phyloP scores from a whole-genome alignment of 1,140 invertebrate genomes.

The Leptinotarsa undecemlineata region DNA sequence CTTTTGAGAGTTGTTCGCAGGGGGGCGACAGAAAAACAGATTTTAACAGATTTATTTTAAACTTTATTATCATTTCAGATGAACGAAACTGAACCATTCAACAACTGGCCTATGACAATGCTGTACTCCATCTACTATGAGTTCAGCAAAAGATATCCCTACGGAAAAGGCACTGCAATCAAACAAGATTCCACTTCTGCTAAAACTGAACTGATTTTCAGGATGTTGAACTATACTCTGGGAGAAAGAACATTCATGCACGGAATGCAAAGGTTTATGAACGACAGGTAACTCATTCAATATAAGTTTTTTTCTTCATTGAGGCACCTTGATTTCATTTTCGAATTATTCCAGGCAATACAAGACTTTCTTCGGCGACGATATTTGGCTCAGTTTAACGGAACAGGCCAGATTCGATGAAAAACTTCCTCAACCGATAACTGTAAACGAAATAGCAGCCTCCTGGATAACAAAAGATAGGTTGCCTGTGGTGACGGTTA shows the following conservation, averaged over 20 bases:
- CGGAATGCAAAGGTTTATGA: conserved; percentile 73
- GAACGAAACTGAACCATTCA: conserved; percentile 68
- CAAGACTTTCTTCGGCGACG: conserved; percentile 75
- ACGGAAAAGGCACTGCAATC: conserved; percentile 72
- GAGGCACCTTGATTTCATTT: neutral
- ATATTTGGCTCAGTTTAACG: conserved; percentile 79
- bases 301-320: too few relatives aligned
- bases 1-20: too few relatives aligned
- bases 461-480: conserved; percentile 83
- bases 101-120: conserved; percentile 75
- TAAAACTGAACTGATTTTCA: conserved; percentile 84
- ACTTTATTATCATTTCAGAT: conserved; percentile 57
- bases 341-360: conserved; percentile 61
- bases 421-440: conserved; percentile 61
- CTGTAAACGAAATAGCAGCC: conserved; percentile 69
- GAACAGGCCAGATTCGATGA: conserved; percentile 65
- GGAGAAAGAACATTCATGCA: conserved; percentile 77
- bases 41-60: neutral
- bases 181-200: conserved; percentile 71
- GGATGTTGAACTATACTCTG: conserved; percentile 90
- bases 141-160: conserved; percentile 72
- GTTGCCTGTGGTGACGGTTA: conserved; percentile 77
- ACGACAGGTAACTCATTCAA: conserved; percentile 56
- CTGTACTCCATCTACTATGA: conserved; percentile 76
- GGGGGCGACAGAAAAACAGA: neutral